A percentile compares a stretch with the other conserved stretches of the same genome.
Conservation (phyloP, 2,113 vertebrate species). For the Hypanus sabinus region DNA sequence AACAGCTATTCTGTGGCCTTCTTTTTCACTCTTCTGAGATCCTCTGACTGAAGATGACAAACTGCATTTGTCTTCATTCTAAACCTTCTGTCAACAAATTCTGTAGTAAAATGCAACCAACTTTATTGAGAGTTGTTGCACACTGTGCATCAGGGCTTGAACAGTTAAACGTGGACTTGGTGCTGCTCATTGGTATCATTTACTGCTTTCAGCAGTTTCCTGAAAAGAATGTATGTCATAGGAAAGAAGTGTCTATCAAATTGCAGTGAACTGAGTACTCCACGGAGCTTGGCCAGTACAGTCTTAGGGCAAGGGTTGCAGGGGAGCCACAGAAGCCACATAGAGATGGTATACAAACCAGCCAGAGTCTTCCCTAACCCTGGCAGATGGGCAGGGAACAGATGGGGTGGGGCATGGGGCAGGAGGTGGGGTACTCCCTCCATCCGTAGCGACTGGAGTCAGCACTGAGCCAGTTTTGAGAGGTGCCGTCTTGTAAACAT, state of each 20-base stretch:
- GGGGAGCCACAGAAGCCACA: background rate
- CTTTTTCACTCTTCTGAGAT: slow-evolving; percentile 46
- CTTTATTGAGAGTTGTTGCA: background rate
- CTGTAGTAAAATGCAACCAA: background rate
- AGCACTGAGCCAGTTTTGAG: background rate
- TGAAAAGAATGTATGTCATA: background rate
- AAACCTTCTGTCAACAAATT: background rate
- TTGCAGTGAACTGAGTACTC: background rate
- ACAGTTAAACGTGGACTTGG: background rate
- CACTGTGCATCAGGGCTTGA: background rate
- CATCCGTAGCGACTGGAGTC: background rate
- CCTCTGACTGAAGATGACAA: slow-evolving; percentile 52
- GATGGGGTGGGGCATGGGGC: slow-evolving; percentile 39
- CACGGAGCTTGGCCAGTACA: background rate
- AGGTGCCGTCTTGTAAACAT: background rate
- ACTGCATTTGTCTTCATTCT: slow-evolving; percentile 40
- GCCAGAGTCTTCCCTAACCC: background rate
- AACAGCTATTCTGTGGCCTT: slow-evolving; percentile 45
- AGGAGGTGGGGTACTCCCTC: background rate
- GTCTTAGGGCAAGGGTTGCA: background rate
- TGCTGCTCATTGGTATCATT: background rate
- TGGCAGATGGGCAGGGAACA: background rate
- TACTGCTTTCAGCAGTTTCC: background rate
- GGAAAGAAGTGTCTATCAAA: background rate
- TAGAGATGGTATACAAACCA: background rate